Conservation (phyloP, 2,113 vertebrate species). For the Mus musculus region GRCm39 chr6:136334501-136335000, state of each 20-base stretch:
- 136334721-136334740: not conserved
- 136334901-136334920: not conserved
- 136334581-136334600: not conserved
- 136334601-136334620: not conserved
- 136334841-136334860: not conserved
- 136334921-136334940: not conserved
- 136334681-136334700: not conserved
- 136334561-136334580: not conserved
- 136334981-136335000: not conserved
- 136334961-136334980: not conserved
- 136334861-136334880: too few relatives aligned
- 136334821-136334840: not conserved
- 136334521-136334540: not conserved
- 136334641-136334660: not conserved
- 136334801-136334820: not conserved
- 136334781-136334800: not conserved
- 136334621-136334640: not conserved
- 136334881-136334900: not conserved
- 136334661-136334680: not conserved
- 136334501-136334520: not conserved
- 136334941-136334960: not conserved
- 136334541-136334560: not conserved
- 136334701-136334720: not conserved
- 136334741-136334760: not conserved
- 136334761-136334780: not conserved